Base-by-base conservation (phyloP, 1,140 invertebrate genomes). In the Lutraria rhynchaena region DNA sequence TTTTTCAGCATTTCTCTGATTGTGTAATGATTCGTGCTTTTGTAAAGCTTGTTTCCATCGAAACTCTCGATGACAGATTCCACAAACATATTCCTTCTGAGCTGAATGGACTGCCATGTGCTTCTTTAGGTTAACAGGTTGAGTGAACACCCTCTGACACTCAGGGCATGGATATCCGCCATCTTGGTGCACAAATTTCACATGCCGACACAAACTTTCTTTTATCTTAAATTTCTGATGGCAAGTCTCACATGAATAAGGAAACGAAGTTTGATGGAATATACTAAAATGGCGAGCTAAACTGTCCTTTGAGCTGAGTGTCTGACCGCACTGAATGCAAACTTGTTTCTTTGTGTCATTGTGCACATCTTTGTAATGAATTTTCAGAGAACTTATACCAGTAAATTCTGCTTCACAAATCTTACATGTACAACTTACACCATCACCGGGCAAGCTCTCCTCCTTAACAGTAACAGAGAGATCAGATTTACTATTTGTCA, bases 231-330 rank as follows among this genome's bases (percentile, higher is more conserved):
- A 80, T 35, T 57, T 80, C 27, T 70, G 65, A 13, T 49, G 4
- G 57, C 76, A 80, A 4, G 46, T 5, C 22, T 58, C 49, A 67
- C 76, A 80, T 13, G 41, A n/a, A 22, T 41, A 80, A 46, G 76
- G 76, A 55, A 44, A 80, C 11, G 63, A 31, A 19, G 51, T 22
- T 49, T 80, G 76, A 49, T 80, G 76, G 60, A 80, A 80, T 31
- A 80, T 80, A 51, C 76, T 80, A 44, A 55, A 80, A 60, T 80
- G 76, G 19, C 76, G 33, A 4, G 76, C 65, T 33, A 80, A 27
- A 67, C 76, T 80, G 33, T 80, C 76, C 60, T 80, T 80, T 31
- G 76, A 80, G 51, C 76, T 80, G 5, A 80, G 53, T n/a, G 76
- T 67, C 41, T 58, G 60, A 22, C 76, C 76, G 46, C 76, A 80